Percentiles rank a stretch among this genome's conserved stretches.
Conservation (phyloP, 2,113 vertebrate genomes). For the Salvelinus alpinus region DNA sequence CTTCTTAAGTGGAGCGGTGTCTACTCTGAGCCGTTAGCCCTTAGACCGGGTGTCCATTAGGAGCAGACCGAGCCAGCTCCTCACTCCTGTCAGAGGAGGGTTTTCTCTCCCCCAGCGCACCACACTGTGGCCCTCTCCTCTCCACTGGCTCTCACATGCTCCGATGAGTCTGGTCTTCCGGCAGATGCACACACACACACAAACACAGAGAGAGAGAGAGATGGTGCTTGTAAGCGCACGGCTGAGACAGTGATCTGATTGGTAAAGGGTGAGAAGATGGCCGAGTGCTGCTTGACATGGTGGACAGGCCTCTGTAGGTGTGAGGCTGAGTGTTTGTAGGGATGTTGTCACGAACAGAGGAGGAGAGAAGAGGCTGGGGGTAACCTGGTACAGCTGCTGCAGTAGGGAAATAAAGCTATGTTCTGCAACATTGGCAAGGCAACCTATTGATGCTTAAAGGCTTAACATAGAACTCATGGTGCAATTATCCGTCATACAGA, state of each 20-base stretch:
- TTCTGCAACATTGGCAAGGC: not conserved
- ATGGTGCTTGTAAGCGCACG: not conserved
- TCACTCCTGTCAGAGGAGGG: constrained; percentile 5
- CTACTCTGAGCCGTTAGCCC: constrained; percentile 6
- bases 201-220: not conserved
- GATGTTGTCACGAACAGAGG: not conserved
- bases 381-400: not conserved
- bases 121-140: not conserved
- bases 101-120: constrained; percentile 2
- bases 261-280: constrained; percentile 14
- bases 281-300: constrained; percentile 8
- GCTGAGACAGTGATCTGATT: constrained; percentile 8
- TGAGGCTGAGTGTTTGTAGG: not conserved
- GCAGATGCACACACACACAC: not conserved
- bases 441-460: not conserved
- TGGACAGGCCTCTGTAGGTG: constrained; percentile 7
- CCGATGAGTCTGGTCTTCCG: not conserved
- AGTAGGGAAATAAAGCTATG: not conserved
- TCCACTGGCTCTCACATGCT: not conserved
- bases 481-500: not conserved
- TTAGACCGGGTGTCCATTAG: constrained; percentile 13
- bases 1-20: constrained; percentile 3
- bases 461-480: not conserved
- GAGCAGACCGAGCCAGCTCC: constrained; percentile 3
- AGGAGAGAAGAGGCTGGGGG: not conserved